phyloP scores from a whole-genome alignment of 1,140 invertebrate genomes.

The Zaprionus camerounensis region DNA sequence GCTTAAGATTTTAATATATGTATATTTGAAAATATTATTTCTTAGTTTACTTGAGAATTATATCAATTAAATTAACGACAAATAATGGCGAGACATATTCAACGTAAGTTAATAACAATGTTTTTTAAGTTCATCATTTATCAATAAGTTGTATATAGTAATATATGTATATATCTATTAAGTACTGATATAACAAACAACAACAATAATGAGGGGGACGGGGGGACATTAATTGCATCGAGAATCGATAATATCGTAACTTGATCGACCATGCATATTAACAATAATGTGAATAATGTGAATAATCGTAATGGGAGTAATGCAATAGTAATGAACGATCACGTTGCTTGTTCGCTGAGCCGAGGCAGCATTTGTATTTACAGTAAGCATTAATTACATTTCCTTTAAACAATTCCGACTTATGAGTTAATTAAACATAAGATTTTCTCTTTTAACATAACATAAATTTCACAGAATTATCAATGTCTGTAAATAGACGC shows the following conservation, averaged over 20 bases:
- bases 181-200: slow-evolving; percentile 81
- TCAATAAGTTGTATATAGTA: slow-evolving; percentile 15
- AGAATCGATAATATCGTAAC: slow-evolving; percentile 3
- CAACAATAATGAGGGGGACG: slow-evolving; percentile 55
- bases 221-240: slow-evolving; percentile 54
- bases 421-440: slow-evolving; percentile 74
- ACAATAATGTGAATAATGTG: slow-evolving; percentile 10
- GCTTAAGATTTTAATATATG: slow-evolving; percentile 4
- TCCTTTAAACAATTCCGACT: slow-evolving; percentile 61
- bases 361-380: slow-evolving; percentile 76
- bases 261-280: slow-evolving; percentile 8
- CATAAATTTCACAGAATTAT: slow-evolving; percentile 73
- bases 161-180: slow-evolving; percentile 45
- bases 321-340: slow-evolving; percentile 69
- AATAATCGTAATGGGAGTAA: slow-evolving; percentile 5
- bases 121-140: slow-evolving; percentile 13
- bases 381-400: slow-evolving; percentile 62
- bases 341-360: slow-evolving; percentile 76
- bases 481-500: slow-evolving; percentile 41
- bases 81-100: slow-evolving; percentile 65
- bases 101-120: slow-evolving; percentile 41
- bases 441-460: slow-evolving; percentile 64
- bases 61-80: slow-evolving; percentile 77
- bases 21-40: slow-evolving; percentile 44
- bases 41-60: slow-evolving; percentile 47